A percentile compares a stretch with the other conserved stretches of the same genome.
Conservation (phyloP, 2,797 vertebrate species). For the Pogonophryne albipinna region DNA sequence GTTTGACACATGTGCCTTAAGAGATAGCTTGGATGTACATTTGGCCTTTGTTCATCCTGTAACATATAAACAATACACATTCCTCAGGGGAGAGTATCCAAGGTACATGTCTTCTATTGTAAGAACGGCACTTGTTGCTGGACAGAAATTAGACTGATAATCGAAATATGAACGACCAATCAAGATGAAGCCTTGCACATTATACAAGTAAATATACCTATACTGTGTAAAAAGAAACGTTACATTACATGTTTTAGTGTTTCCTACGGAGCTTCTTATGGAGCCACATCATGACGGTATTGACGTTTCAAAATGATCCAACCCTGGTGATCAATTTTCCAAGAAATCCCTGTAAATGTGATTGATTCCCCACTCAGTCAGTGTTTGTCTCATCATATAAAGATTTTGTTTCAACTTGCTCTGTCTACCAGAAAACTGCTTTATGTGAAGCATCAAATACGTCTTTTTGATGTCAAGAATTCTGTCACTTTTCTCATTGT, state of each 20-base stretch:
- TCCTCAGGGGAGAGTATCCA: not conserved
- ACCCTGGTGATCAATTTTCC: not conserved
- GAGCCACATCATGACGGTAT: not conserved
- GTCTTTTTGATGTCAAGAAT: slow-evolving; percentile 7
- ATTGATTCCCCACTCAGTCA: not conserved
- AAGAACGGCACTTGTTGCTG: not conserved
- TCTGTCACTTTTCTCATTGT: slow-evolving; percentile 30
- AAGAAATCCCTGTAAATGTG: not conserved
- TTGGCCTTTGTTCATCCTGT: not conserved
- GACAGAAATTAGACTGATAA: not conserved
- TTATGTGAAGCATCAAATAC: not conserved
- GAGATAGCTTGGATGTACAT: not conserved
- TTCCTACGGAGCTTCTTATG: too few relatives aligned
- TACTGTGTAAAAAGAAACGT: too few relatives aligned
- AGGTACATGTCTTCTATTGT: not conserved
- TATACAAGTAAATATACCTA: too few relatives aligned
- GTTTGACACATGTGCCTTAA: too few relatives aligned
- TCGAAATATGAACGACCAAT: not conserved
- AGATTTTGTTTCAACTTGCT: slow-evolving; percentile 9
- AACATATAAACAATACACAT: not conserved
- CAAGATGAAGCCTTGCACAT: not conserved
- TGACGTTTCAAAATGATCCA: not conserved
- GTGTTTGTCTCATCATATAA: not conserved
- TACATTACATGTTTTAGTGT: too few relatives aligned
- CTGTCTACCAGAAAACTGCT: slow-evolving; percentile 3